A percentile compares a stretch with the other conserved stretches of the same genome.
Evolutionary conservation across 2,113 vertebrate species (phyloP).

Genomic region (Plecturocebus donacophilus): DNA sequence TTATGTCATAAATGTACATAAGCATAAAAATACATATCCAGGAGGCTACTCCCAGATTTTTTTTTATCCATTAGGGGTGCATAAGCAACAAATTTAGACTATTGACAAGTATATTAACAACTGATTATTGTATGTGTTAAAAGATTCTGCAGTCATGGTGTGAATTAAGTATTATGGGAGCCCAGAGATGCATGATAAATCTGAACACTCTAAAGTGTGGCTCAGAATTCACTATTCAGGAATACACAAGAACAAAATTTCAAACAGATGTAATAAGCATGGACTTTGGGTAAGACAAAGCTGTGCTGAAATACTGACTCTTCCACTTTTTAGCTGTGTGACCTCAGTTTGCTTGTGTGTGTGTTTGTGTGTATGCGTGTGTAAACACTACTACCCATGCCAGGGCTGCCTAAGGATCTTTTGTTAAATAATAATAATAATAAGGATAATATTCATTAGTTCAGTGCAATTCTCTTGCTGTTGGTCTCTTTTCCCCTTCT

Average conservation of each 20-base stretch:
- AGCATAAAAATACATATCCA: not conserved
- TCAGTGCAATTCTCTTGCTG: not conserved
- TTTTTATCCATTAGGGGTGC: not conserved
- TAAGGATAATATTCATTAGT: not conserved
- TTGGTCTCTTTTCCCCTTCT: not conserved
- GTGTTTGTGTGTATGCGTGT: too few species aligned
- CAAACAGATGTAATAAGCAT: not conserved
- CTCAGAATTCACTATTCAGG: not conserved
- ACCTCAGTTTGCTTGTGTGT: not conserved
- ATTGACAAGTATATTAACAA: not conserved
- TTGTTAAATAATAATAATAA: not conserved
- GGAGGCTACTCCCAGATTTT: not conserved
- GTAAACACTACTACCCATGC: not conserved
- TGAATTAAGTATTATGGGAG: not conserved
- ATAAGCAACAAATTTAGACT: not conserved
- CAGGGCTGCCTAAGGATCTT: not conserved
- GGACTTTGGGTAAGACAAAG: not conserved
- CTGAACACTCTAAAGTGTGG: not conserved
- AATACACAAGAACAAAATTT: not conserved
- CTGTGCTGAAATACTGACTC: not conserved
- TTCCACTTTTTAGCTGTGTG: not conserved
- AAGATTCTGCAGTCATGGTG: not conserved
- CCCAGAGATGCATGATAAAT: not conserved
- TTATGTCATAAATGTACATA: not conserved
- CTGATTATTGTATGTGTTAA: not conserved